phyloP scores from a whole-genome alignment of 1,140 invertebrate species.

The Heterodera schachtii region DNA sequence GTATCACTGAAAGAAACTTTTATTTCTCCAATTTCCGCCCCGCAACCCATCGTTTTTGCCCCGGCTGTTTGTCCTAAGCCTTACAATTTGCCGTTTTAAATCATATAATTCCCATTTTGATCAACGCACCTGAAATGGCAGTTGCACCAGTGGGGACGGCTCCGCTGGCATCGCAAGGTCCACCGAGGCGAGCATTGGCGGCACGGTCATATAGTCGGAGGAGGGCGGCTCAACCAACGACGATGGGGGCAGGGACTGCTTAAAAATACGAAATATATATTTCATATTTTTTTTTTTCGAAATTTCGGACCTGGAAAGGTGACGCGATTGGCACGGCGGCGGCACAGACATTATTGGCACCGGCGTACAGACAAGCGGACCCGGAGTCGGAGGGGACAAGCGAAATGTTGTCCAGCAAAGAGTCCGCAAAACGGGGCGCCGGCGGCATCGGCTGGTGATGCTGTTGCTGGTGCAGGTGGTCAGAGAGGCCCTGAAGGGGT shows the following conservation, averaged over 20 bases:
- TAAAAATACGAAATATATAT: too few species aligned
- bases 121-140: not conserved
- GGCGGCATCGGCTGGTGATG: not conserved
- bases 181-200: not conserved
- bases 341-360: too few species aligned
- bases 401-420: not conserved
- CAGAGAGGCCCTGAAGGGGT: not conserved
- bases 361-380: too few species aligned
- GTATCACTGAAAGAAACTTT: too few species aligned
- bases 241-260: not conserved
- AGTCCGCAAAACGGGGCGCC: not conserved
- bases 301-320: not conserved
- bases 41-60: too few species aligned
- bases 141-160: not conserved
- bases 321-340: not conserved
- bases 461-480: not conserved
- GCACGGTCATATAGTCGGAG: conserved; percentile 7
- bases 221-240: not conserved
- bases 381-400: too few species aligned
- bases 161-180: conserved; percentile 1
- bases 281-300: too few species aligned
- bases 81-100: too few species aligned
- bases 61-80: too few species aligned
- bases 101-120: too few species aligned
- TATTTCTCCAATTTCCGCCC: too few species aligned